Evolutionary conservation across 2,797 vertebrate species (phyloP).

Genomic region (Schizopygopsis pylzovi): DNA sequence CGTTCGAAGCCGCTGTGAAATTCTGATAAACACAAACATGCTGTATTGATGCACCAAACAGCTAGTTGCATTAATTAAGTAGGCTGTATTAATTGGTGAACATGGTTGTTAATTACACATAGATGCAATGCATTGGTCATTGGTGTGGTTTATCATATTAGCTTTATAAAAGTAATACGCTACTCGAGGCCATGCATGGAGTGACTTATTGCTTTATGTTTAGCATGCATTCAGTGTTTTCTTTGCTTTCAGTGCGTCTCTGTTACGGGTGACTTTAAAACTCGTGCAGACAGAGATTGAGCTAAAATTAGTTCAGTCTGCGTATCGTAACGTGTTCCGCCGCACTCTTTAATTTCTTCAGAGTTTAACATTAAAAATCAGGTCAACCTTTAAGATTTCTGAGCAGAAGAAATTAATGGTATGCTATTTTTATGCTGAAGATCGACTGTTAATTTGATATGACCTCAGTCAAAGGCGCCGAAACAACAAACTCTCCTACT

Average conservation of each 20-base stretch:
- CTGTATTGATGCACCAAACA: background rate
- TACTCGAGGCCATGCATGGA: background rate
- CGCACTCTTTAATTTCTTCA: conserved; percentile 77
- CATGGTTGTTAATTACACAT: background rate
- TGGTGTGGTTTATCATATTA: background rate
- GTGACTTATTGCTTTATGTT: background rate
- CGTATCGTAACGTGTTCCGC: conserved; percentile 69
- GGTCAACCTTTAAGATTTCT: conserved; percentile 86
- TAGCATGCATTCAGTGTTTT: background rate
- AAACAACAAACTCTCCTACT: conserved; percentile 82
- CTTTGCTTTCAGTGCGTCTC: background rate
- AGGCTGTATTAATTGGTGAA: background rate
- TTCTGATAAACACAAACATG: background rate
- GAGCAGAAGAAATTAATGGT: conserved; percentile 83
- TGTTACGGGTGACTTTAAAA: background rate
- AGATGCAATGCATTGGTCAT: background rate
- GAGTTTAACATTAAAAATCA: conserved; percentile 85
- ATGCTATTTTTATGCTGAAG: conserved; percentile 86
- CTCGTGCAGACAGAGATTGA: conserved; percentile 56
- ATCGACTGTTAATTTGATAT: conserved; percentile 86
- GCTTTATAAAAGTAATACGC: background rate
- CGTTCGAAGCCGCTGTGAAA: background rate
- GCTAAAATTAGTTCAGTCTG: conserved; percentile 75
- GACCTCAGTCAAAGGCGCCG: conserved; percentile 87
- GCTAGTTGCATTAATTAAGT: background rate